These are phyloP conservation scores for Cryptomyrus ogoouensis DNA, from an alignment of 2,113 vertebrate species.

Conservation along the genomic window DNA sequence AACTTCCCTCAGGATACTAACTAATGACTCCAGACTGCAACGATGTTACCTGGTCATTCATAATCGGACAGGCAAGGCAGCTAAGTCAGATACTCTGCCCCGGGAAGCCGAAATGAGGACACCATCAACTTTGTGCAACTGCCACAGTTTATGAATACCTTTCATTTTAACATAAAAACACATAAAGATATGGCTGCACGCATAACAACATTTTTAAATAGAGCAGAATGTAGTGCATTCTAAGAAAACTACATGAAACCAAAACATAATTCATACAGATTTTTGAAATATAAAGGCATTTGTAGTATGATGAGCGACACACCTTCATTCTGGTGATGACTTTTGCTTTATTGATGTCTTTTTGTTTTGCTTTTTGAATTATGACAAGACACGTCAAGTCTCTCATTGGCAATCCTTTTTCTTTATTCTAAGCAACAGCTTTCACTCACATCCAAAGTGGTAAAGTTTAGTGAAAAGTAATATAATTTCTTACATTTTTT, in stretches of 20 bases:
- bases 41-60: background rate
- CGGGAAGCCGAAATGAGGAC: background rate
- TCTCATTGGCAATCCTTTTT: background rate
- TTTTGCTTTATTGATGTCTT: background rate
- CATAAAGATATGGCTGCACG: background rate
- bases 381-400: background rate
- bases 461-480: background rate
- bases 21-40: background rate
- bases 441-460: background rate
- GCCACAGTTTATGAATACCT: background rate
- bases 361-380: background rate
- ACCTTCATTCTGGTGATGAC: background rate
- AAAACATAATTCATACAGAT: background rate
- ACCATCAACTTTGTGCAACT: background rate
- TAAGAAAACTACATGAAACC: background rate
- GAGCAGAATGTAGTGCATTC: background rate
- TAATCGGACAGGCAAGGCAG: background rate
- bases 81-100: background rate
- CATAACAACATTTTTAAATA: background rate
- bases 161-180: background rate
- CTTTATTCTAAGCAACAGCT: background rate
- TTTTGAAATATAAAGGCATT: background rate
- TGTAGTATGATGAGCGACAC: background rate
- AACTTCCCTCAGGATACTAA: background rate
- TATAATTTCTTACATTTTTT: background rate